Evolutionary conservation across 2,888 invertebrate genomes (phyloP), one percentile per base, ranked within the genome.

Genomic region (Xestia rhomboidea): DNA sequence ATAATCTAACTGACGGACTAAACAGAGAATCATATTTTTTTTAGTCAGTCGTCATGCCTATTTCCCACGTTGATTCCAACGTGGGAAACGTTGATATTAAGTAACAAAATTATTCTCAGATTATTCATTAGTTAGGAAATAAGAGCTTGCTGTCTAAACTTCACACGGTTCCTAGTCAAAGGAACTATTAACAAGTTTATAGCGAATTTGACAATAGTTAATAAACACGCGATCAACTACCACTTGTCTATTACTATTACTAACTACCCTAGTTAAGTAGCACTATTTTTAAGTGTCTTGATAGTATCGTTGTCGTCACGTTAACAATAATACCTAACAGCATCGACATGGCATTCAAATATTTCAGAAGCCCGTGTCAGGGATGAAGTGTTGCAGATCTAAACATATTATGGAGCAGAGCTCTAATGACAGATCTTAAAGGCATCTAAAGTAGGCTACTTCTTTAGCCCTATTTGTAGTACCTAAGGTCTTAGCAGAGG

Each of bases 141-240:
- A n/a, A n/a, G n/a, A n/a, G n/a, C n/a, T n/a, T n/a, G n/a, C n/a
- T n/a, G n/a, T 27, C 18, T 54, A 15, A 54, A 54, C 38, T 51
- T 74, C n/a, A 51, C 41, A 21, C 67, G 7, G 15, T 64, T 34
- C 6, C 24, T 15, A 54, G 54, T 80, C 21, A 24, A 64, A 34
- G 27, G 1, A 63, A 27, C 68, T 18, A n/a, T 67, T 10, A 34
- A 67, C 34, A 54, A 11, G 15, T 8, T 18, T 15, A 18, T 41
- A 63, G 46, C 4, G n/a, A 46, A 49, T 49, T 68, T 21, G 30
- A 54, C 77, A 69, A 77, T 70, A 54, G 77, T 41, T 66, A 41
- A 79, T 64, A 41, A 24, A 78, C 79, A 78, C 78, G 79, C 78
- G 64, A 70, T 27, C 30, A 64, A 41, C 27, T n/a, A 27, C 1